These are phyloP conservation scores for Fopius arisanus DNA, from an alignment of 1,140 invertebrate genomes.

Conservation along the genomic window DNA sequence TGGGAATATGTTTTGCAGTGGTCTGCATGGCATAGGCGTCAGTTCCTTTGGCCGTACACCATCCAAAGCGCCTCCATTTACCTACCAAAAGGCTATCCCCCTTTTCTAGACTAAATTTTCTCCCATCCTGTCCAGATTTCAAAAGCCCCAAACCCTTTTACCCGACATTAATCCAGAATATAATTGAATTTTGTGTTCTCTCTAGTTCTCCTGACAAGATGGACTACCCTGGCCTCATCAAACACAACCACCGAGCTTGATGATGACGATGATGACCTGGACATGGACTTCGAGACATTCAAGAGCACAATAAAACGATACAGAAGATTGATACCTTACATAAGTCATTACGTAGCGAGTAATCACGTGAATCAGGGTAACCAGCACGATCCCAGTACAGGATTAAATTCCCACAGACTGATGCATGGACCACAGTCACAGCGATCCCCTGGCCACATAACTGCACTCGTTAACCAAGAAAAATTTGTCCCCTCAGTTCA, in stretches of 20 bases:
- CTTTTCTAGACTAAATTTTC: neutral
- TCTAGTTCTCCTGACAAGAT: neutral
- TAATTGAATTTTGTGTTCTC: slow-evolving; percentile 1
- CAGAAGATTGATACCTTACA: slow-evolving; percentile 80
- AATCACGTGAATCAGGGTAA: slow-evolving; percentile 56
- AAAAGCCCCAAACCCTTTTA: neutral
- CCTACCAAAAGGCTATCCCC: neutral
- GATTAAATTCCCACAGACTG: neutral
- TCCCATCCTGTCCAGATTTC: slow-evolving; percentile 44
- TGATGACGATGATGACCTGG: slow-evolving; percentile 40
- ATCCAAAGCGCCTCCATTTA: slow-evolving; percentile 40
- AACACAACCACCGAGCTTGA: slow-evolving; percentile 36
- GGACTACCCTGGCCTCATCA: neutral
- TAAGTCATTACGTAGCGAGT: slow-evolving; percentile 79
- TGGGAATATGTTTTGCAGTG: neutral
- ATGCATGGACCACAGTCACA: slow-evolving; percentile 28
- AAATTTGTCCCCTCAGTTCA: slow-evolving; percentile 61
- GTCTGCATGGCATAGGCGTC: neutral
- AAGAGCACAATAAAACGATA: slow-evolving; percentile 68
- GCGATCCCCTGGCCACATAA: slow-evolving; percentile 20
- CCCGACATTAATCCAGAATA: neutral
- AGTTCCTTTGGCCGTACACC: neutral
- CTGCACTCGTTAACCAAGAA: slow-evolving; percentile 33
- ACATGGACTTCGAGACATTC: slow-evolving; percentile 48
- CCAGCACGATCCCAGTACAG: slow-evolving; percentile 18